Evolutionary conservation across 2,888 invertebrate species (phyloP), one percentile per base, ranked within the genome.

Genomic region (Magallana nippona): DNA sequence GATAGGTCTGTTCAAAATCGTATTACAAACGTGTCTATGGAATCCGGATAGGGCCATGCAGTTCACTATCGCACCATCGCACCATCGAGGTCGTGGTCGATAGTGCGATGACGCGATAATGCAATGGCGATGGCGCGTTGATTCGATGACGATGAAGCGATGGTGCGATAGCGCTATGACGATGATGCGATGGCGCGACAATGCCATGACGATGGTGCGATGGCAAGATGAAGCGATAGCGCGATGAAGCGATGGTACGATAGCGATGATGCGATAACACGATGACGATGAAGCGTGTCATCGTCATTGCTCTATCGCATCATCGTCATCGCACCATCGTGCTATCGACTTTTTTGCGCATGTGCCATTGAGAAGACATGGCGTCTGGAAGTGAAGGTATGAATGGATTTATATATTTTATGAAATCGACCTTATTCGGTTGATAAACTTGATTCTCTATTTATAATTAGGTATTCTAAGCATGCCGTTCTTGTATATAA

Each of bases 41-140:
- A 60, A 60, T 60, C 60, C 60, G 60, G 60, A 60, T 60, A 60
- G 60, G 60, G 60, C 60, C 60, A 60, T 17, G 60, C 60, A 60
- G 60, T 60, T 60, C 60, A 60, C 60, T 60, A 60, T 60, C 60
- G 60, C 60, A 60, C 19, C 60, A 60, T 60, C 60, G 60, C 60
- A 60, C 60, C 60, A 60, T 60, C 60, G 60, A 60, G 60, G 19
- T 60, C 19, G n/a, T 19, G 19, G 60, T 60, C 60, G 60, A 60
- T 60, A 17, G 60, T n/a, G 19, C 19, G 60, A 60, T 19, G 60
- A 60, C 60, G 60, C 60, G 60, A 60, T 60, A 60, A n/a, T 60
- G 60, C 60, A 19, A 60, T 60, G 60, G 19, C 60, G 60, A 60
- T 60, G 60, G 11, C 8, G 60, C 60, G 60, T 19, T 60, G 60